Base-by-base conservation (phyloP, 2,888 invertebrate genomes). In the Lasius fuliginosus region DNA sequence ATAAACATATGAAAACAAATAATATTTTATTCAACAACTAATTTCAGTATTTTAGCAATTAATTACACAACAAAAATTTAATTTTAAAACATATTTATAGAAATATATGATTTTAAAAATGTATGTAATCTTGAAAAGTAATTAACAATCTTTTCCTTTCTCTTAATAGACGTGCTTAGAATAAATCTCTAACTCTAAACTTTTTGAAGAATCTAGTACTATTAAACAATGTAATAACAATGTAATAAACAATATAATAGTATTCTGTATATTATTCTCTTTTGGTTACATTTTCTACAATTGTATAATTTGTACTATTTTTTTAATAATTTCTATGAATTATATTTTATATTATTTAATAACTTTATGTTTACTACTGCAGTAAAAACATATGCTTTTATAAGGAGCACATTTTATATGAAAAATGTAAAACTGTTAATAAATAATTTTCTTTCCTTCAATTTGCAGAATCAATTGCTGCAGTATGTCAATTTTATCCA, bases 401-500 rank as follows among this genome's bases (percentile, higher is more conserved):
- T 58, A 42, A 58, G 1, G 3, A 49, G 40, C n/a, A 68, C 5
- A n/a, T 64, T 74, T 40, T 12, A 77, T 56, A 1, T 36, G 6
- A 53, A 58, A 56, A 9, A 56, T 27, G 40, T 56, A 33, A 9
- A 49, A 42, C 27, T 68, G 53, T 42, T 46, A 53, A 49, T 62
- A n/a, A 74, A 65, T 77, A 82, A 65, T 60, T 62, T 74, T 36
- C 30, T 18, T 18, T 64, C 15, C 40, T 82, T 86, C 58, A 30
- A 60, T 90, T 96, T 96, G 83, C 94, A 99, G 99, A 99, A 96
- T 99, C 99, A 6, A 99, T 98, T 74, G 97, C 99, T 23, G 99
- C 99, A 1, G 99, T 99, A 27, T 99, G 99, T 94, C 98, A 98
- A 93, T 99, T 98, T 95, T 99, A 98, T 93, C 95, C 96, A 27